Percentiles rank a stretch among this genome's conserved stretches.
These are phyloP conservation scores for Monochamus alternatus DNA, from an alignment of 2,888 invertebrate species.

Conservation along the genomic window DNA sequence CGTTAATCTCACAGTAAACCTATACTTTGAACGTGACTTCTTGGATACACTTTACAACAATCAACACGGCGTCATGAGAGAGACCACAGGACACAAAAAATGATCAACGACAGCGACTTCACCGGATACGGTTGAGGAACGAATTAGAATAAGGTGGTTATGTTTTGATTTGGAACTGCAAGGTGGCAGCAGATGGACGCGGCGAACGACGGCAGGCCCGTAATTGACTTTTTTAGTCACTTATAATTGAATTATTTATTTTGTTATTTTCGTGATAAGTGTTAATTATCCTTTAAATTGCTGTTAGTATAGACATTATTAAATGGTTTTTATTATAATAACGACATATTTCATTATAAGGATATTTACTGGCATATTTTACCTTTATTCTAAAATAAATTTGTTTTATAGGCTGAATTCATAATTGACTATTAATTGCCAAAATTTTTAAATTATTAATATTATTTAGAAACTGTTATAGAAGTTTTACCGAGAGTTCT, in stretches of 20 bases:
- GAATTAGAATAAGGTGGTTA: slow-evolving; percentile 35
- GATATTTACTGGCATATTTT: no score
- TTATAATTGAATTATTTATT: not conserved
- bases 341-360: no score
- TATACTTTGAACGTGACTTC: slow-evolving; percentile 63
- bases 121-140: slow-evolving; percentile 35
- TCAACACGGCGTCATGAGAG: slow-evolving; percentile 49
- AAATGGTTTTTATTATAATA: no score
- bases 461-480: no score
- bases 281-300: no score
- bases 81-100: slow-evolving; percentile 31
- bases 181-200: slow-evolving; percentile 36
- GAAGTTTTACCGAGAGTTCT: no score
- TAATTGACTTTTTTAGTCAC: not conserved
- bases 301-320: no score
- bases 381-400: no score
- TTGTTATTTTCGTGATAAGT: not conserved
- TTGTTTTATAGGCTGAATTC: no score
- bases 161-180: slow-evolving; percentile 32
- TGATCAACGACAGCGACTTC: slow-evolving; percentile 26
- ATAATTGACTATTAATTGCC: no score
- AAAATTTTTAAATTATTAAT: no score
- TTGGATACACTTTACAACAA: slow-evolving; percentile 56
- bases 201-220: slow-evolving; percentile 18
- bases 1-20: slow-evolving; percentile 56